Base-by-base conservation (phyloP, 2,888 invertebrate species). In the Allophyes oxyacanthae region DNA sequence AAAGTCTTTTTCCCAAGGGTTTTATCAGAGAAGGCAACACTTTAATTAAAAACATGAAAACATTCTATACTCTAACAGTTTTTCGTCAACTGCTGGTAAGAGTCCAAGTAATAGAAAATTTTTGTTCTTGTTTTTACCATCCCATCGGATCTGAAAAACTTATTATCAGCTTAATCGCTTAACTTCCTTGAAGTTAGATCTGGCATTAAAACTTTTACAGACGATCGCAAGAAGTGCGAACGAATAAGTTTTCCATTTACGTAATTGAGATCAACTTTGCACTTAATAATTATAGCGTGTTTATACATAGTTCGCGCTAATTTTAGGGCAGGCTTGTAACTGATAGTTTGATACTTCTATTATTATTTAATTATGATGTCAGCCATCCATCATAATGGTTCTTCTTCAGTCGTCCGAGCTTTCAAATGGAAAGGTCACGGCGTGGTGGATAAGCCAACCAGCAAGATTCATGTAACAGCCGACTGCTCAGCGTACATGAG, bases 211-310 rank as follows among this genome's bases (percentile, higher is more conserved):
- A 64, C 48, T 64, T 64, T 14, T 36, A 32, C 53, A 59, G 43
- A 40, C 48, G 37, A 42, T 59, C 4, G 13, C 50, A 30, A 59
- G 49, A 54, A 54, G 30, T 26, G 30, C 20, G 30, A 43, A 25
- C 45, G 14, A 28, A 36, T 50, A 64, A 64, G 52, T 58, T 67
- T 59, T 43, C 49, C 64, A 70, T 70, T 65, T 46, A 53, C 38
- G 52, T 67, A 65, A 65, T 71, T 71, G 59, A 50, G 54, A 65
- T 65, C 38, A 70, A 71, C 66, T 66, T 52, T n/a, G 32, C 42
- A 58, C 57, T 64, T 32, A 45, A 10, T 0, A 8, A 3, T 20
- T 45, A 48, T 33, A 28, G 33, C 37, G 43, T 69, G 40, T 68
- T 46, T 46, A 37, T 37, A 20, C 20, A 20, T 9, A 15, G 36